Conservation (phyloP, 2,113 vertebrate species). For the Xiphophorus hellerii region DNA sequence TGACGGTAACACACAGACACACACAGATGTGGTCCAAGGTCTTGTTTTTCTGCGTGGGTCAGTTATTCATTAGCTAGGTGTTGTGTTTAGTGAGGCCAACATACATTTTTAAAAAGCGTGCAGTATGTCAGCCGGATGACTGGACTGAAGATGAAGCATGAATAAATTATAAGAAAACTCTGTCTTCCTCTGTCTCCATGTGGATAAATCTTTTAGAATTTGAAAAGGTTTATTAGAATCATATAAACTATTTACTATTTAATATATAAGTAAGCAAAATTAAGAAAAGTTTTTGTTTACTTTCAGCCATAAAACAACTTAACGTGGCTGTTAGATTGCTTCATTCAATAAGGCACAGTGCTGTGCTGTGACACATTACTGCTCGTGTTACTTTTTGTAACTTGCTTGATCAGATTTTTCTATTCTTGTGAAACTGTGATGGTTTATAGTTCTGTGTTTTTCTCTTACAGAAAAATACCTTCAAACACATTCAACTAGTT, state of each 20-base stretch:
- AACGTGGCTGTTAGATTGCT: neutral
- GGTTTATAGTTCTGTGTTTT: slow-evolving; percentile 1
- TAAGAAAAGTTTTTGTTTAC: too few species aligned
- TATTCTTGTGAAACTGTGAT: slow-evolving; percentile 9
- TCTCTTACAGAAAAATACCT: neutral
- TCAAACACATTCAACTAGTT: neutral
- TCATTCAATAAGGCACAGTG: neutral
- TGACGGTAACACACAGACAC: slow-evolving; percentile 66
- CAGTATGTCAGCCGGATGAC: slow-evolving; percentile 24
- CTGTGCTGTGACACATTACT: neutral
- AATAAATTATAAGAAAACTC: slow-evolving; percentile 16
- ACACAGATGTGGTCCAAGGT: neutral
- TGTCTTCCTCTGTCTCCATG: neutral
- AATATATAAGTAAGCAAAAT: too few species aligned
- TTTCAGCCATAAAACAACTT: neutral
- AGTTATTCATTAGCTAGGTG: slow-evolving; percentile 54
- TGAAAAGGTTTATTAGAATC: too few species aligned
- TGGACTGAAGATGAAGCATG: neutral
- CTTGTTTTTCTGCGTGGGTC: slow-evolving; percentile 6
- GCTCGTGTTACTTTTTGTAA: slow-evolving; percentile 8
- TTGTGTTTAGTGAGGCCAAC: neutral
- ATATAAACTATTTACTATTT: too few species aligned
- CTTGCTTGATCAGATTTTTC: slow-evolving; percentile 35
- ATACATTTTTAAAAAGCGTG: slow-evolving; percentile 52
- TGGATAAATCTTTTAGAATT: slow-evolving; percentile 8